Evolutionary conservation across 2,113 vertebrate species (phyloP).

Genomic region (Strix aluco): DNA sequence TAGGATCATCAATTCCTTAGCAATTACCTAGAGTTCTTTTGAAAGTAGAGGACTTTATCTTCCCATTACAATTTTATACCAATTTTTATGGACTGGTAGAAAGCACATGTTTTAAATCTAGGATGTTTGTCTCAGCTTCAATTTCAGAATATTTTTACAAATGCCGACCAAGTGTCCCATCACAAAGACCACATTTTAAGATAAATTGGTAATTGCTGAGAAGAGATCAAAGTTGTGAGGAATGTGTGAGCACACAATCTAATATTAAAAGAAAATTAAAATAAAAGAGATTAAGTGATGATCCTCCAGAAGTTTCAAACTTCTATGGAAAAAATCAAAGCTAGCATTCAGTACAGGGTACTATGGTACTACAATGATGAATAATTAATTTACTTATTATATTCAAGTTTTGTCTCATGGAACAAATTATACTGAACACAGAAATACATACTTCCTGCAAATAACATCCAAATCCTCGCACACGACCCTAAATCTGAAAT

Average conservation of each 20-base stretch:
- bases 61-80: conserved; percentile 17
- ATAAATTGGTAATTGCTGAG: background rate
- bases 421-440: background rate
- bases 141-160: background rate
- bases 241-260: background rate
- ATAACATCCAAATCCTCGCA: background rate
- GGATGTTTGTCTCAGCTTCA: background rate
- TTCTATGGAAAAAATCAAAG: background rate
- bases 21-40: background rate
- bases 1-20: conserved; percentile 64
- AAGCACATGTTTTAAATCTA: conserved; percentile 9
- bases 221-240: background rate
- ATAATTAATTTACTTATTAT: background rate
- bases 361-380: background rate
- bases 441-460: background rate
- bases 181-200: background rate
- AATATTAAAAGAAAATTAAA: background rate
- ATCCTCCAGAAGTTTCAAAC: background rate
- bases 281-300: background rate
- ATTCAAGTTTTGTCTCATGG: background rate
- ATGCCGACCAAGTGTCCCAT: background rate
- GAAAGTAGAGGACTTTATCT: conserved; percentile 30
- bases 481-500: background rate
- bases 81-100: conserved; percentile 31
- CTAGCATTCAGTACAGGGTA: background rate